Evolutionary conservation across 2,797 vertebrate species (phyloP).

Genomic region (Pteropus rufus): DNA sequence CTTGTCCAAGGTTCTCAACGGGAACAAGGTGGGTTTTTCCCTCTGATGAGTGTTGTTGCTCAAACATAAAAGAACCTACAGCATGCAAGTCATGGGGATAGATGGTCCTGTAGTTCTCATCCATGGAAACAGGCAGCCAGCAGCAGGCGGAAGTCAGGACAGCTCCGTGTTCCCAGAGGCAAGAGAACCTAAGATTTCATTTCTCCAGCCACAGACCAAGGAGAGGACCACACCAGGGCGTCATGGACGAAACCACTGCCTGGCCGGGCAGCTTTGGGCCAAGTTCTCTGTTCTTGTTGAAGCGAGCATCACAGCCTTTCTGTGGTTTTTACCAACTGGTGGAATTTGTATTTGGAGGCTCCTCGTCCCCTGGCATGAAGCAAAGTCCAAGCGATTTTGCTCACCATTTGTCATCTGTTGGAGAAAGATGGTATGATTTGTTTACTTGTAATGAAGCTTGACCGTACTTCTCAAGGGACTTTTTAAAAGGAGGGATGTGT

Average conservation of each 20-base stretch:
- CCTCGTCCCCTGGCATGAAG: constrained; percentile 21
- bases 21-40: neutral
- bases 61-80: neutral
- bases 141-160: neutral
- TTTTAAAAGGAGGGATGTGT: constrained; percentile 65
- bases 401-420: constrained; percentile 56
- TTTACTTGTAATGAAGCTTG: constrained; percentile 66
- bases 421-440: constrained; percentile 60
- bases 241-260: neutral
- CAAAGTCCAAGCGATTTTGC: neutral
- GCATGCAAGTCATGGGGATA: neutral
- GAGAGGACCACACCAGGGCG: neutral
- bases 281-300: neutral
- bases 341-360: constrained; percentile 51
- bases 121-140: neutral
- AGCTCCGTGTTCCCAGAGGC: neutral
- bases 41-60: neutral
- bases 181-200: neutral
- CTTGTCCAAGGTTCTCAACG: neutral
- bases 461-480: constrained; percentile 67
- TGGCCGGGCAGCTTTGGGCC: neutral
- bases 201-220: neutral
- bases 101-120: neutral
- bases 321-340: constrained; percentile 43
- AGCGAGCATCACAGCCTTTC: neutral